Evolutionary conservation across 1,140 invertebrate species (phyloP).

Genomic region (Metaphire vulgaris): DNA sequence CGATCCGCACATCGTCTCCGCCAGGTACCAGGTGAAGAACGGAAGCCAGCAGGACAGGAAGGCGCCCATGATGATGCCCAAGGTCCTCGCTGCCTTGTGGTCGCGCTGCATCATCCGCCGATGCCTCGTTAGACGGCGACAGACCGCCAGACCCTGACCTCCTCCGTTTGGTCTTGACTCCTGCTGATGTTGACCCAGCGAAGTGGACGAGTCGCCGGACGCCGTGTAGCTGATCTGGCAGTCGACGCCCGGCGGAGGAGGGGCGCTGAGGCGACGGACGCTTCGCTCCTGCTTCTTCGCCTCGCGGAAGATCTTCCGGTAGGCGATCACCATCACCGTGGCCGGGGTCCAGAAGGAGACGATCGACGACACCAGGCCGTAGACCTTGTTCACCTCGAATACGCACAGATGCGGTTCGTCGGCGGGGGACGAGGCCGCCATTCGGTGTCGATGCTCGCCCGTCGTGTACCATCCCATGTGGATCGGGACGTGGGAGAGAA

Average conservation of each 20-base stretch:
- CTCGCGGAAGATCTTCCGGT: constrained; percentile 73
- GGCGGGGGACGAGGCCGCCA: constrained; percentile 32
- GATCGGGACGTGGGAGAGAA: constrained; percentile 52
- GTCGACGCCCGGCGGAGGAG: no score
- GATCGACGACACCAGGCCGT: constrained; percentile 81
- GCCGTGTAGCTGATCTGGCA: no score
- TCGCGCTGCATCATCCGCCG: constrained; percentile 63
- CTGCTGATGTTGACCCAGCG: no score
- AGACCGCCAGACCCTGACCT: no score
- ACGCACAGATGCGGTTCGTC: neutral
- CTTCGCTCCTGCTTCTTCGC: constrained; percentile 70
- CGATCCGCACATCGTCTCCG: constrained; percentile 69
- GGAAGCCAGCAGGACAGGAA: constrained; percentile 99
- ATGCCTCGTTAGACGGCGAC: no score
- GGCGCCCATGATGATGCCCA: constrained; percentile 90
- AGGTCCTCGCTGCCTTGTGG: constrained; percentile 89
- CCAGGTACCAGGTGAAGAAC: constrained; percentile 66
- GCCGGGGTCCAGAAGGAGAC: no score
- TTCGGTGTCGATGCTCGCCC: no score
- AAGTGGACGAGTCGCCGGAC: no score
- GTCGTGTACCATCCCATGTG: constrained; percentile 38
- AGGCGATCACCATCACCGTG: constrained; percentile 91
- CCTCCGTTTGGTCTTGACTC: no score
- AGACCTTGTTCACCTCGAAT: constrained; percentile 81
- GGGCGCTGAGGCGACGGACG: no score